phyloP scores from a whole-genome alignment of 2,797 vertebrate genomes.

The Bradypodion pumilum region DNA sequence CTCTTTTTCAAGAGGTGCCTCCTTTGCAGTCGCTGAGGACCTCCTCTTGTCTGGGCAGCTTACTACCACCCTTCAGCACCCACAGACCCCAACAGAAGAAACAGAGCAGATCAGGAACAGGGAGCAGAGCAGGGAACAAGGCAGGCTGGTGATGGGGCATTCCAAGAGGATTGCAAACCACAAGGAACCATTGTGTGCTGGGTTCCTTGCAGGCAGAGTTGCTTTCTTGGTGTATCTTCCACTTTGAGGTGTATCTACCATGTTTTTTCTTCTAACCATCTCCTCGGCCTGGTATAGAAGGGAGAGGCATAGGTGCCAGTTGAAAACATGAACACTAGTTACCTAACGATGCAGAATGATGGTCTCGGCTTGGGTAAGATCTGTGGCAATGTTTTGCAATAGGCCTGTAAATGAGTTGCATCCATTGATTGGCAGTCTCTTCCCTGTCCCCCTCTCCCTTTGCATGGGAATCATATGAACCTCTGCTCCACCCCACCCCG shows the following conservation, averaged over 20 bases:
- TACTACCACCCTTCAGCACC: background rate
- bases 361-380: background rate
- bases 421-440: background rate
- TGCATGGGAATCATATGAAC: slow-evolving; percentile 1
- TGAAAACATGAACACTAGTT: background rate
- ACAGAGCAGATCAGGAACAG: background rate
- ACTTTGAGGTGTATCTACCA: background rate
- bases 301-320: background rate
- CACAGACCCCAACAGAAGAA: background rate
- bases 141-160: no score
- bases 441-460: background rate
- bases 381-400: background rate
- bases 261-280: background rate
- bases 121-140: no score
- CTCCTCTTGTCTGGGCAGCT: background rate
- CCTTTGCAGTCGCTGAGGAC: background rate
- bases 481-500: background rate
- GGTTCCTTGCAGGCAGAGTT: no score
- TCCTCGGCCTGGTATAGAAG: background rate
- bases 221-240: no score
- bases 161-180: background rate
- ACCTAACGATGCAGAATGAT: background rate
- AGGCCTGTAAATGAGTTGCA: background rate
- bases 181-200: background rate
- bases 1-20: background rate